Base-by-base conservation (phyloP, 2,797 vertebrate genomes). In the Peromyscus nudipes region DNA sequence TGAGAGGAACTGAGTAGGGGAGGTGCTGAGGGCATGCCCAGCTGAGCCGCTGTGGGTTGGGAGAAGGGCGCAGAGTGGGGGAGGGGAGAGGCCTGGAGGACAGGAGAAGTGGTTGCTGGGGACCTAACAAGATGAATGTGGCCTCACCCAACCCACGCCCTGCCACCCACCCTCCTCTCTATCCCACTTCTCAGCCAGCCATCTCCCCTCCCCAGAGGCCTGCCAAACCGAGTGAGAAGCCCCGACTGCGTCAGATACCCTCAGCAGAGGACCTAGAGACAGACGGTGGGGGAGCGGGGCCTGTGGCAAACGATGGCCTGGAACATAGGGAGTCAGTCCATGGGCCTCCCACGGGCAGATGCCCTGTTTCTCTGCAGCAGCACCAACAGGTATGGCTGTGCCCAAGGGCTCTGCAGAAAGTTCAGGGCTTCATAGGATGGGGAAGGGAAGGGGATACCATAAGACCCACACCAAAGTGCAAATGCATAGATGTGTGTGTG, bases 251-350 rank as follows among this genome's bases (percentile, higher is more conserved):
- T 86, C 99, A 99, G 98, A 99, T 99, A 95, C 99, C 99, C 0
- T 99, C 99, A 0, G 99, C 99, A 0, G 99, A 99, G 98, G 99
- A 99, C 90, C 99, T 99, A 98, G 99, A 99, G 98, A 99, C 99
- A 0, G 99, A 99, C 82, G 99, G 99, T 34, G 99, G 99, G 40
- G 98, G 98, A 2, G 9, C 60, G 85, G 98, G 98, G 96, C 98
- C 98, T 87, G 98, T 96, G 21, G 67, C 98, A 97, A 97, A 97
- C 64, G n/a, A 99, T 98, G 96, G 98, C 98, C 0, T 97, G 98
- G 96, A 97, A 0, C 96, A 67, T 60, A 96, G 96, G 95, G 97
- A 97, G 52, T 21, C 64, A 0, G 88, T 81, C 73, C 96, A 84
- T 0, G 87, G 96, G 57, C 97, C 95, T 85, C 95, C 81, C 0